Base-by-base conservation (phyloP, 2,888 invertebrate species). In the Synergus gifuensis region DNA sequence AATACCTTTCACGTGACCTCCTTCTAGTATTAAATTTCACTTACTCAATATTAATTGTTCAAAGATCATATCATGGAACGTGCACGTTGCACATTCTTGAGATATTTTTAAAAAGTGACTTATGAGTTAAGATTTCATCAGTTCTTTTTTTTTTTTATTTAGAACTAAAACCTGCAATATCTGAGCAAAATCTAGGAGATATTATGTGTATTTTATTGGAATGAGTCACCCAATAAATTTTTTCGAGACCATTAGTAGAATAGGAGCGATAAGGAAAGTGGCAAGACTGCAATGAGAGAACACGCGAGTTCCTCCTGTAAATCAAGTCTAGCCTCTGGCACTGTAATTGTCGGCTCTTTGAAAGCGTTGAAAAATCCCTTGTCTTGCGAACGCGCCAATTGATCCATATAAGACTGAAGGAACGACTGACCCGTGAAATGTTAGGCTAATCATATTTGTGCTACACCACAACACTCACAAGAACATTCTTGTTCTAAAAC, bases 321-420 rank as follows among this genome's bases (percentile, higher is more conserved):
- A 88, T 88, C 87, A 87, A 84, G 87, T 85, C 83, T 88, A 84
- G 87, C 88, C 85, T 63, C 77, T 78, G 87, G 85, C 85, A 82
- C 83, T 84, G 85, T 88, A 87, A 88, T 88, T 86, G 88, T 88
- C 86, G 86, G 86, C 85, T 87, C 87, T 36, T 46, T 49, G 16
- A 69, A 69, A 49, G 69, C 36, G 36, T 28, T 28, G 69, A 69
- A 49, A 69, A 69, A 69, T 69, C 49, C 28, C 49, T 69, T 49
- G 49, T 69, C 69, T 69, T 69, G 36, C 49, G 16, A 69, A 69
- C 66, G 66, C 42, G 66, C 46, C 49, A 69, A 69, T 69, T 69
- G 69, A 69, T 69, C 69, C 69, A 28, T 28, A 69, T 69, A 49
- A 49, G 69, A 49, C 69, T 49, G 14, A 49, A 69, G 49, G 28